These are phyloP conservation scores for Leptinotarsa haldemani DNA, from an alignment of 2,888 invertebrate genomes.

Conservation along the genomic window DNA sequence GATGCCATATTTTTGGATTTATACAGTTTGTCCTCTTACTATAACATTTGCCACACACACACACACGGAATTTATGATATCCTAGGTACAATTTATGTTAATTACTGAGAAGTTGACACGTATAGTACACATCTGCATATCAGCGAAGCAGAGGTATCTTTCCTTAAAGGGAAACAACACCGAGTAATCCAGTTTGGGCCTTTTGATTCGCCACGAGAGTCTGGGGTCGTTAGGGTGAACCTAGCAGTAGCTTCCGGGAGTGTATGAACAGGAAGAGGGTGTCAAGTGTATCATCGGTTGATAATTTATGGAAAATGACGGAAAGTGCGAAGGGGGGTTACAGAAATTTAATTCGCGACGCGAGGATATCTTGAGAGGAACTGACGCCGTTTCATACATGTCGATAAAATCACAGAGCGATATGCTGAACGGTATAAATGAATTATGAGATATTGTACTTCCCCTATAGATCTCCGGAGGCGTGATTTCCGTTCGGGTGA, in stretches of 20 bases:
- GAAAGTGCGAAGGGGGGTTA: slow-evolving; percentile 4
- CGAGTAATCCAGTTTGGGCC: slow-evolving; percentile 21
- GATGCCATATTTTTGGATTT: too few species aligned
- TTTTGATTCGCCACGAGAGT: slow-evolving; percentile 17
- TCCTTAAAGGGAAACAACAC: slow-evolving; percentile 26
- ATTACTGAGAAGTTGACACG: slow-evolving; percentile 44
- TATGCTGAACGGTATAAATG: slow-evolving; percentile 17
- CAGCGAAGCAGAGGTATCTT: slow-evolving; percentile 21
- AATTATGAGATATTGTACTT: slow-evolving; percentile 10
- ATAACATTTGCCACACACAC: slow-evolving; percentile 32
- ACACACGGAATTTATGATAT: slow-evolving; percentile 45
- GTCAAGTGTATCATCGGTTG: slow-evolving; percentile 21
- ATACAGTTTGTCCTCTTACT: slow-evolving; percentile 24
- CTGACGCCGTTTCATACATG: not conserved
- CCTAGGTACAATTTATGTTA: slow-evolving; percentile 46
- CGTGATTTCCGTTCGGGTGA: not conserved
- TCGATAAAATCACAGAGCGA: slow-evolving; percentile 6
- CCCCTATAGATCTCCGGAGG: not conserved
- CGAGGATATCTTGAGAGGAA: not conserved
- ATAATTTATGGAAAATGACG: slow-evolving; percentile 19
- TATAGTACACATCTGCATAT: slow-evolving; percentile 36
- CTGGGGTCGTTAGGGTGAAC: slow-evolving; percentile 13
- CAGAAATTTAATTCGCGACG: not conserved
- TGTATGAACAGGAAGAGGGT: slow-evolving; percentile 20
- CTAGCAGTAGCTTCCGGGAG: slow-evolving; percentile 10